Base-by-base conservation (phyloP, 2,888 invertebrate species). In the Lasius fuliginosus region DNA sequence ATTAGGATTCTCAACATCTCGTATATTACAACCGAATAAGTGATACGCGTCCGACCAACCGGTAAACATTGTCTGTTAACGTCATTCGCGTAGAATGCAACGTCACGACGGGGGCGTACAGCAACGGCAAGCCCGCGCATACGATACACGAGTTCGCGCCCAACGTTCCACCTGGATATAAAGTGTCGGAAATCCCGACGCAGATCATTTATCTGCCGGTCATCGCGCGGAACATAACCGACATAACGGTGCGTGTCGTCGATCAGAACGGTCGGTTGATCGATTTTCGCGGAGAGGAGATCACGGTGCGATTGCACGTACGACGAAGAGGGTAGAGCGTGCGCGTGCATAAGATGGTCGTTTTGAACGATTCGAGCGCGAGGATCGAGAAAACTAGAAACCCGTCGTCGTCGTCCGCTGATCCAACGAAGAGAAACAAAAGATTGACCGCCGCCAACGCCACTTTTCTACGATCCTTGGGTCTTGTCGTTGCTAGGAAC, bases 41-140 rank as follows among this genome's bases (percentile, higher is more conserved):
- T 65, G 65, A 33, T 42, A 67, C n/a, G 40, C 49, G 15, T 77
- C 67, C 1, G 77, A 68, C 18, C 8, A 33, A 3, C 23, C 62
- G 6, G 53, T 56, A 5, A 49, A 56, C 5, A 64, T 42, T 5
- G 4, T n/a, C n/a, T 4, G 30, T 75, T 8, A 73, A 73, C 12
- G n/a, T 56, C 1, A 73, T 40, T 58, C 58, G 58, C 33, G n/a
- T 56, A n/a, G 36, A 73, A 23, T 73, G 73, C 18, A 56, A 33
- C 11, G 15, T 56, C 6, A 53, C 33, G 1, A 12, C 36, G 2
- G 71, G 74, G 33, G 23, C 73, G 23, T 46, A 42, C 18, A 15
- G 30, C 15, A 75, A 75, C 3, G 42, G 18, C 6, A 42, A 42
- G 9, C 23, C 3, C 6, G 12, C 18, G 5, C 64, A 76, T 3